Percentiles rank a stretch among this genome's conserved stretches.
phyloP scores from a whole-genome alignment of 2,113 vertebrate genomes.

The Alouatta palliata region DNA sequence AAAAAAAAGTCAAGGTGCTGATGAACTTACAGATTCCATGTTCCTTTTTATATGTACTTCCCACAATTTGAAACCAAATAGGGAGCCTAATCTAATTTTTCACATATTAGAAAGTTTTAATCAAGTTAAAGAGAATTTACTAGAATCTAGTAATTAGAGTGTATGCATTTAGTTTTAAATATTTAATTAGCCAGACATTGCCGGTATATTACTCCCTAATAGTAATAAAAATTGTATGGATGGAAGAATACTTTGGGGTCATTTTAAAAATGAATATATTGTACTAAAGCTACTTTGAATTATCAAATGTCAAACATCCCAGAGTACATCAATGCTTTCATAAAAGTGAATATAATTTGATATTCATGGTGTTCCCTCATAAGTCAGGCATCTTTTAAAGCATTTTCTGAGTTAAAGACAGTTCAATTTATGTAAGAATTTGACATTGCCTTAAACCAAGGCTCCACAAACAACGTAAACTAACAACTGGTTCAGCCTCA shows the following conservation, averaged over 20 bases:
- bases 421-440: neutral
- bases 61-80: neutral
- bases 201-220: neutral
- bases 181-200: neutral
- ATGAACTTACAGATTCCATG: slow-evolving; percentile 47
- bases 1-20: slow-evolving; percentile 28
- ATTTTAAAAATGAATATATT: neutral
- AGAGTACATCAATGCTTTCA: neutral
- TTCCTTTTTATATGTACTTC: slow-evolving; percentile 32
- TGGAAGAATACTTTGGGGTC: neutral
- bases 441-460: neutral
- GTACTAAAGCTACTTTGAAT: neutral
- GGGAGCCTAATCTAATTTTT: neutral
- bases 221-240: neutral
- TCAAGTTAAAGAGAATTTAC: slow-evolving; percentile 18
- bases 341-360: neutral
- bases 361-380: neutral
- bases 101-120: neutral
- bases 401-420: slow-evolving; percentile 25
- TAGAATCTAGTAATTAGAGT: neutral
- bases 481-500: neutral
- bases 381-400: neutral
- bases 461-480: neutral
- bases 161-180: neutral
- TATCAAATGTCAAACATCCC: neutral